A percentile compares a stretch with the other conserved stretches of the same genome.
These are phyloP conservation scores for Rhopalosiphum nymphaeae DNA, from an alignment of 2,888 invertebrate genomes.

Conservation along the genomic window DNA sequence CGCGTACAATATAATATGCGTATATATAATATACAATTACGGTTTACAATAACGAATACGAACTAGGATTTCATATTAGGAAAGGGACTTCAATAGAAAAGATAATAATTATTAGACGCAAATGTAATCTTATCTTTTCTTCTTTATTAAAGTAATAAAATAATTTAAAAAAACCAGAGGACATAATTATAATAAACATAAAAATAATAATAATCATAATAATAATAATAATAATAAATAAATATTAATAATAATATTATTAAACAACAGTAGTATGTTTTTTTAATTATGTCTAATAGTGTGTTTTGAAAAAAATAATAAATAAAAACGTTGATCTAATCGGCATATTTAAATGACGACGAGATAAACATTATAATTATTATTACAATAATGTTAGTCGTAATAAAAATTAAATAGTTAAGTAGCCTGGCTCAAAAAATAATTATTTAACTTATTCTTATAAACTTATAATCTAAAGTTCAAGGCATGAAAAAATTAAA, in stretches of 20 bases:
- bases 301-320: constrained; percentile 30
- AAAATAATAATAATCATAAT: constrained; percentile 30
- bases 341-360: constrained; percentile 30
- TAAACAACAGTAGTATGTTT: constrained; percentile 37
- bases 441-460: constrained; percentile 4
- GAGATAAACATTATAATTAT: constrained; percentile 1
- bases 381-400: constrained; percentile 48
- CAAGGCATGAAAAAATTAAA: constrained; percentile 34
- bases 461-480: constrained; percentile 41
- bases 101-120: constrained; percentile 25
- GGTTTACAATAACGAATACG: neutral
- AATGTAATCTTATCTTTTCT: constrained; percentile 51
- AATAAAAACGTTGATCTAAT: constrained; percentile 16
- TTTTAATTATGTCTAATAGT: constrained; percentile 57
- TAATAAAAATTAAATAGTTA: constrained; percentile 48
- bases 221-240: constrained; percentile 40
- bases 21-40: neutral
- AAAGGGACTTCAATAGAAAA: constrained; percentile 19
- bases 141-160: constrained; percentile 56
- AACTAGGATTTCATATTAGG: constrained; percentile 15
- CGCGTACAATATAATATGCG: neutral
- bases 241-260: constrained; percentile 52
- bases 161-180: constrained; percentile 47
- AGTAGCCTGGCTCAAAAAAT: constrained; percentile 40
- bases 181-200: constrained; percentile 33